Conservation (phyloP, 2,113 vertebrate genomes). For the Chascanopsetta lugubris region DNA sequence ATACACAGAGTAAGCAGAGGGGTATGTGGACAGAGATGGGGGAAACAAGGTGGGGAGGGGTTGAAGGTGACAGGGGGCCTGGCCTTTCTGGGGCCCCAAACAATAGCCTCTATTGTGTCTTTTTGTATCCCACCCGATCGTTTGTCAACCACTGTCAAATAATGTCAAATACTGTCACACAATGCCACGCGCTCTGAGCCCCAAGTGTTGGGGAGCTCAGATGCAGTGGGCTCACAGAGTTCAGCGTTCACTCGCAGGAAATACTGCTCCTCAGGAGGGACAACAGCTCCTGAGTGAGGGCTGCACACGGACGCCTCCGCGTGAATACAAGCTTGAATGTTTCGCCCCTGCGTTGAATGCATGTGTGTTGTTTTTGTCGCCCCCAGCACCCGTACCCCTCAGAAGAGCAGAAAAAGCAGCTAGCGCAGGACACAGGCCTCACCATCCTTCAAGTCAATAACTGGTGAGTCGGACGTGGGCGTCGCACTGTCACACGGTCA, state of each 20-base stretch:
- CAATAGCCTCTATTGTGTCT: constrained; percentile 70
- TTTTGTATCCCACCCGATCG: constrained; percentile 63
- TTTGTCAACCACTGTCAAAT: constrained; percentile 73
- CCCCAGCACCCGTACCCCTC: constrained; percentile 77
- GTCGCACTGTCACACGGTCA: neutral
- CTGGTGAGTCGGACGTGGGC: constrained; percentile 62
- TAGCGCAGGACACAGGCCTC: constrained; percentile 81
- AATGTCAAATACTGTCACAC: constrained; percentile 73
- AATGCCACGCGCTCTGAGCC: constrained; percentile 54
- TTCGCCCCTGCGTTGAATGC: neutral
- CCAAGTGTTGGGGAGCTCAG: constrained; percentile 42
- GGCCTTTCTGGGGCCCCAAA: constrained; percentile 49
- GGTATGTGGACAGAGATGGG: neutral
- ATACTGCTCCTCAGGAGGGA: neutral
- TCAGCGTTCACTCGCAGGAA: neutral
- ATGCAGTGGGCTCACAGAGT: constrained; percentile 12
- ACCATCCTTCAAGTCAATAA: constrained; percentile 82
- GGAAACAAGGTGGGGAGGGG: constrained; percentile 10
- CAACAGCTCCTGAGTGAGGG: neutral
- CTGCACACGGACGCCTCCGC: neutral
- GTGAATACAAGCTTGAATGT: constrained; percentile 1
- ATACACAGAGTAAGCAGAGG: constrained; percentile 62
- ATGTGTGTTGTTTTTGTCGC: neutral
- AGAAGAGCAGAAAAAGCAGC: constrained; percentile 81
- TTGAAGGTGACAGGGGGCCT: constrained; percentile 19